phyloP scores from a whole-genome alignment of 2,888 invertebrate genomes.

The Eristalis tenax region DNA sequence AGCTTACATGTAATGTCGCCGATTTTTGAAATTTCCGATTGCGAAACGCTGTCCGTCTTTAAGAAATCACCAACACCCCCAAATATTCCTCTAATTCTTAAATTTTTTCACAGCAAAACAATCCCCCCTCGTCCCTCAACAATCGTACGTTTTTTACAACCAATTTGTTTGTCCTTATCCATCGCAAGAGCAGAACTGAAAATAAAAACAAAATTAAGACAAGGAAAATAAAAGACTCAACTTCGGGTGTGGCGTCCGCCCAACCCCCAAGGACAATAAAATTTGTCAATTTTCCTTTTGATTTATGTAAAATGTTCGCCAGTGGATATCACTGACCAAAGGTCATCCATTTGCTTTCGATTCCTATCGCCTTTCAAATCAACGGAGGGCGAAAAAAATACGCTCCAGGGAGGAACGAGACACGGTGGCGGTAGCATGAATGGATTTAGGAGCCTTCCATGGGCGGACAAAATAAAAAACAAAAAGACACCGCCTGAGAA shows the following conservation, averaged over 20 bases:
- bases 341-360: conserved; percentile 38
- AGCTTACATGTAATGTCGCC: no score
- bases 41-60: no score
- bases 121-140: no score
- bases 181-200: not conserved
- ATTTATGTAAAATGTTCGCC: conserved; percentile 51
- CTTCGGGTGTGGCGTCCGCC: not conserved
- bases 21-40: no score
- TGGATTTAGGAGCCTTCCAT: not conserved
- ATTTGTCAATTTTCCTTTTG: conserved; percentile 59
- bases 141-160: no score
- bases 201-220: not conserved
- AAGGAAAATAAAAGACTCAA: conserved; percentile 3
- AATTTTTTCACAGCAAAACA: no score
- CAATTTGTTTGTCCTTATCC: conserved; percentile 12
- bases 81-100: no score
- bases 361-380: conserved; percentile 32
- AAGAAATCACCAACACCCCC: no score
- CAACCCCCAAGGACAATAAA: conserved; percentile 10
- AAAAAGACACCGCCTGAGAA: conserved; percentile 10
- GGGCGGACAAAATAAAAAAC: not conserved
- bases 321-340: conserved; percentile 17
- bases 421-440: no score
- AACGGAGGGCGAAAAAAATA: not conserved
- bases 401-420: not conserved